Evolutionary conservation across 1,140 invertebrate genomes (phyloP).

Genomic region (Dufourea novaeangliae): DNA sequence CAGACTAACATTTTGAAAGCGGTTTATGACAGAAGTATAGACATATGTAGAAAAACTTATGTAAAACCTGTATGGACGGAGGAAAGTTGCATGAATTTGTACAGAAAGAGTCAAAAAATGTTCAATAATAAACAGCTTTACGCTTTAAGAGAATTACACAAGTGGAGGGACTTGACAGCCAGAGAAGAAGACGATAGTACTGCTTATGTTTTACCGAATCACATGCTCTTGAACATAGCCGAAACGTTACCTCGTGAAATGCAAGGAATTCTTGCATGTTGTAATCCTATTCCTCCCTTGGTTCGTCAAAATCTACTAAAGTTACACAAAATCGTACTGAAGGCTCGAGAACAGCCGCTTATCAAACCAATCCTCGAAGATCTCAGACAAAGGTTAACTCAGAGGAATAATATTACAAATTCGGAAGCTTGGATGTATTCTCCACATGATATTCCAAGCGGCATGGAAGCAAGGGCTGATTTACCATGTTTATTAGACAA

Average conservation of each 20-base stretch:
- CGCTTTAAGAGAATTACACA: slow-evolving; percentile 91
- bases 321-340: slow-evolving; percentile 89
- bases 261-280: slow-evolving; percentile 96
- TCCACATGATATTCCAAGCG: slow-evolving; percentile 87
- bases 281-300: slow-evolving; percentile 95
- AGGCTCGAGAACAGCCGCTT: slow-evolving; percentile 88
- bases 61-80: slow-evolving; percentile 89
- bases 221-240: slow-evolving; percentile 96
- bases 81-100: slow-evolving; percentile 89
- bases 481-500: slow-evolving; percentile 83
- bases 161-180: slow-evolving; percentile 94
- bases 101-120: slow-evolving; percentile 88
- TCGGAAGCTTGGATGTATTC: slow-evolving; percentile 83
- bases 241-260: slow-evolving; percentile 95
- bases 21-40: slow-evolving; percentile 87
- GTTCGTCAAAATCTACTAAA: slow-evolving; percentile 89
- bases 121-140: slow-evolving; percentile 94
- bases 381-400: slow-evolving; percentile 77
- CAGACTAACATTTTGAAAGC: slow-evolving; percentile 86
- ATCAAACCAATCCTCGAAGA: slow-evolving; percentile 84
- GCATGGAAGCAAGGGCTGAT: slow-evolving; percentile 84
- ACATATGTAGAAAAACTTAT: slow-evolving; percentile 91
- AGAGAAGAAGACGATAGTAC: slow-evolving; percentile 95
- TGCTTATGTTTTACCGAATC: slow-evolving; percentile 96
- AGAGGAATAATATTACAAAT: slow-evolving; percentile 80